These are phyloP conservation scores for Amphipyra tragopoginis DNA, from an alignment of 2,888 invertebrate genomes.

Conservation along the genomic window DNA sequence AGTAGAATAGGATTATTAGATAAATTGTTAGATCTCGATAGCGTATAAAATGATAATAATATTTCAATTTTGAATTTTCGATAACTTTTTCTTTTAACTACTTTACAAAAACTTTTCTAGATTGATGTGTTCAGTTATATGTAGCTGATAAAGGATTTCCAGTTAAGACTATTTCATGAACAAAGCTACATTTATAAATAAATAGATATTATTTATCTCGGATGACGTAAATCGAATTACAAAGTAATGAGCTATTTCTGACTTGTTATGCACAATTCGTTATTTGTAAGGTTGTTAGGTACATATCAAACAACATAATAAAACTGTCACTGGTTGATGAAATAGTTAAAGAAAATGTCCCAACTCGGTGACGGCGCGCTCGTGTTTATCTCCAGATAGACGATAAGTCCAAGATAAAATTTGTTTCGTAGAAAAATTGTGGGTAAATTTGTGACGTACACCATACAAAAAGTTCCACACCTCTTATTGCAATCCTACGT, in stretches of 20 bases:
- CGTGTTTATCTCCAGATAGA: constrained; percentile 49
- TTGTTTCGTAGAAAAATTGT: constrained; percentile 43
- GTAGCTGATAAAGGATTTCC: constrained; percentile 12
- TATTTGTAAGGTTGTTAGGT: constrained; percentile 37
- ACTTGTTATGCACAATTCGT: constrained; percentile 36
- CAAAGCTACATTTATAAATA: constrained; percentile 27
- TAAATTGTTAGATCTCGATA: neutral
- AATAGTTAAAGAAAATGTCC: constrained; percentile 52
- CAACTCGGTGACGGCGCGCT: constrained; percentile 44
- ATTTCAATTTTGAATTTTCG: neutral
- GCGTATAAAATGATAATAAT: neutral
- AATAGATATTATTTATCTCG: constrained; percentile 30
- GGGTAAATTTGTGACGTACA: constrained; percentile 72
- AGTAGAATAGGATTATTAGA: constrained; percentile 1
- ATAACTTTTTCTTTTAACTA: constrained; percentile 11
- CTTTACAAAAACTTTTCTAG: constrained; percentile 6
- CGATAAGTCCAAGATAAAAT: constrained; percentile 55
- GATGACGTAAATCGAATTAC: constrained; percentile 41
- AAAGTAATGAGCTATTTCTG: constrained; percentile 43
- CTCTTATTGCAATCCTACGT: constrained; percentile 75
- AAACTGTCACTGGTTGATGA: constrained; percentile 55
- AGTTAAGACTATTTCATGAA: constrained; percentile 15
- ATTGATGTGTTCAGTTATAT: neutral
- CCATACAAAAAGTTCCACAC: constrained; percentile 83
- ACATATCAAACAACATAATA: constrained; percentile 45